Conservation (phyloP, 2,797 vertebrate genomes). For the Smutsia temminckii region DNA sequence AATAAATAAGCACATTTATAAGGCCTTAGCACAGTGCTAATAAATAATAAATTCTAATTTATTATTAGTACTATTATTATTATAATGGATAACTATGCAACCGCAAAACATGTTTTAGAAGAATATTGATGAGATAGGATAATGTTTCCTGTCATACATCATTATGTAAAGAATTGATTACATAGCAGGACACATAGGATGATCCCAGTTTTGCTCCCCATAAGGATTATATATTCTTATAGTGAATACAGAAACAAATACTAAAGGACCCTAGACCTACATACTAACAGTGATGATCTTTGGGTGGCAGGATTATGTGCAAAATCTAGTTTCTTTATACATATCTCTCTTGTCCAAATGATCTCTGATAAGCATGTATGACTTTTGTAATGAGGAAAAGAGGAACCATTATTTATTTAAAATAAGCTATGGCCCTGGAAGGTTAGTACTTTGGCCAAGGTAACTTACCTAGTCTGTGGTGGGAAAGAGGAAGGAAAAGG, state of each 20-base stretch:
- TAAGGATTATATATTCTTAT: not conserved
- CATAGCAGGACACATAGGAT: not conserved
- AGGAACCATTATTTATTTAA: conserved; percentile 1
- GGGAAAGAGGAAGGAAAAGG: not conserved
- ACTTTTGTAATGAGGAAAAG: not conserved
- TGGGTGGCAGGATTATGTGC: not conserved
- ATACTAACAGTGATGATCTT: not conserved
- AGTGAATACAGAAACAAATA: not conserved
- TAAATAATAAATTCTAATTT: not conserved
- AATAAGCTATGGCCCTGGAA: not conserved
- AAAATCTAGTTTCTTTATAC: not conserved
- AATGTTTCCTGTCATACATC: not conserved
- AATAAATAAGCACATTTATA: not conserved
- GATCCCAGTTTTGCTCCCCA: not conserved
- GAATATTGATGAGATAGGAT: not conserved
- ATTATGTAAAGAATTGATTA: not conserved
- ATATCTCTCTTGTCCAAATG: not conserved
- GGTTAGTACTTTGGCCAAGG: not conserved
- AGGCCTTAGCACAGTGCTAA: not conserved
- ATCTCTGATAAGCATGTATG: not conserved
- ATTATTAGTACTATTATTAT: not conserved
- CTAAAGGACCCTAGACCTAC: not conserved
- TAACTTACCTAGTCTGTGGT: not conserved
- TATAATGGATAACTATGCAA: not conserved
- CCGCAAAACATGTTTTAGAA: not conserved